A percentile compares a stretch with the other conserved stretches of the same genome.
Evolutionary conservation across 2,888 invertebrate species (phyloP).

Genomic region (Morinoia aosen): DNA sequence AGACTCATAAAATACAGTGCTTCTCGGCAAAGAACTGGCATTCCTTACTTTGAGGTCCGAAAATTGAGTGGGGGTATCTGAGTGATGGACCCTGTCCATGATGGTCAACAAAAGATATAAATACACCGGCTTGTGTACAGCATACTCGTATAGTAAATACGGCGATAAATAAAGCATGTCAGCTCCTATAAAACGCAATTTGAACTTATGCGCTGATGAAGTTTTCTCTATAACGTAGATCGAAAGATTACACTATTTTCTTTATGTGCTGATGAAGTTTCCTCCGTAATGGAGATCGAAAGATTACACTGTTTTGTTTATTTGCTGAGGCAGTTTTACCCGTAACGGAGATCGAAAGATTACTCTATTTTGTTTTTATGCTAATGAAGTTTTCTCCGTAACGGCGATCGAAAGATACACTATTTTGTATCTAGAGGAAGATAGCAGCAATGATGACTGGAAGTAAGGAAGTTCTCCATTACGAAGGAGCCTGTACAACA

Average conservation of each 20-base stretch:
- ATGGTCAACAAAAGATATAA: background rate
- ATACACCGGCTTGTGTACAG: background rate
- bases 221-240: background rate
- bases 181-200: background rate
- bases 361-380: too few relatives aligned
- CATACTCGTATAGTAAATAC: background rate
- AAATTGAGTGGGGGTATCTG: background rate
- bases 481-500: background rate
- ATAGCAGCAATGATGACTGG: background rate
- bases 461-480: background rate
- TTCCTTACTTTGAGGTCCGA: background rate
- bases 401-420: background rate
- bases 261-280: background rate
- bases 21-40: background rate
- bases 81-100: background rate
- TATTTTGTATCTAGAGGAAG: background rate
- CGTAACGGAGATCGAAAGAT: background rate
- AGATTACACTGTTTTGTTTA: too few relatives aligned
- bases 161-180: background rate
- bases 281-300: background rate
- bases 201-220: background rate
- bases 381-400: too few relatives aligned
- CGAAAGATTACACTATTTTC: too few relatives aligned
- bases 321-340: background rate
- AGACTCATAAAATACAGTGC: conserved; percentile 17